phyloP scores from a whole-genome alignment of 2,797 vertebrate species.

The Natrix natrix region DNA sequence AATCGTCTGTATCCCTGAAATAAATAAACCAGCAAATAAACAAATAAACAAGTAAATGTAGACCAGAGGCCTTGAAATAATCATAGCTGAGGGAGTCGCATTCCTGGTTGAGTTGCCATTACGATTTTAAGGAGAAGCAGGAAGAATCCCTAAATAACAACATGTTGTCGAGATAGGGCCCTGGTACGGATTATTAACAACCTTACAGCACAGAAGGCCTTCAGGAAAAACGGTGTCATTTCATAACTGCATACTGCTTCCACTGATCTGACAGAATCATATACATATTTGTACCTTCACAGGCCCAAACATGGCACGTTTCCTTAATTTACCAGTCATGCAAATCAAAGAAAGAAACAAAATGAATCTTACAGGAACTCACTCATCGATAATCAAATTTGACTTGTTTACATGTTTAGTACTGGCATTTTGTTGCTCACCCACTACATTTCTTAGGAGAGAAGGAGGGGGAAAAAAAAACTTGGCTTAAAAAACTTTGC shows the following conservation, averaged over 20 bases:
- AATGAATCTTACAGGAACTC: slow-evolving; percentile 58
- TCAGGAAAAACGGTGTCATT: neutral
- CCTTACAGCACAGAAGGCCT: neutral
- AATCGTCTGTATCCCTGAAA: neutral
- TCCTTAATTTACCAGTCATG: slow-evolving; percentile 42
- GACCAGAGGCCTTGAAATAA: neutral
- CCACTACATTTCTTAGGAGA: slow-evolving; percentile 53
- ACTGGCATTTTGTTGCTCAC: slow-evolving; percentile 60
- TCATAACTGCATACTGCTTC: slow-evolving; percentile 6
- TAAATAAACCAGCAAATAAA: neutral
- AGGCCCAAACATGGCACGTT: slow-evolving; percentile 10
- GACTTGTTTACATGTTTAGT: slow-evolving; percentile 68
- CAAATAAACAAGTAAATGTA: neutral
- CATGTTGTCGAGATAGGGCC: neutral
- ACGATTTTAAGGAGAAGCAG: neutral
- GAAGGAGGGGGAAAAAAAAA: neutral
- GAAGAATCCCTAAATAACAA: neutral
- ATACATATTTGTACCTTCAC: neutral
- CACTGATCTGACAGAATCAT: slow-evolving; percentile 11
- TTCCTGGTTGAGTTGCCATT: neutral
- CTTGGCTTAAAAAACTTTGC: slow-evolving; percentile 53
- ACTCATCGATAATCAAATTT: slow-evolving; percentile 62
- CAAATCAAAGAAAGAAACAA: slow-evolving; percentile 13
- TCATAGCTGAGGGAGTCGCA: neutral
- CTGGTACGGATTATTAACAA: neutral